Base-by-base conservation (phyloP, 2,797 vertebrate genomes). In the Gymnocypris eckloni region DNA sequence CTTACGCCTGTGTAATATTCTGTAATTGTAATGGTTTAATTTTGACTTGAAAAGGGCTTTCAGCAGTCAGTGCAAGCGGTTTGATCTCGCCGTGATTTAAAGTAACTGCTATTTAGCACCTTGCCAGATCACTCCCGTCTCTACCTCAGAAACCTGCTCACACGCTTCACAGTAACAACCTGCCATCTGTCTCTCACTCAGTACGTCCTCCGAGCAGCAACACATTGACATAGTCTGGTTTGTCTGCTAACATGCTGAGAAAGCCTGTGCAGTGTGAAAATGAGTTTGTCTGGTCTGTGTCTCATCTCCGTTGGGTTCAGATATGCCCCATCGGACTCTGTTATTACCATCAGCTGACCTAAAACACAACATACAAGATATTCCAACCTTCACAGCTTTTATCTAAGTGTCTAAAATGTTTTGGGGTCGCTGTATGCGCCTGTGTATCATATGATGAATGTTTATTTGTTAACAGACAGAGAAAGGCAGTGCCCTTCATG, bases 401-500 rank as follows among this genome's bases (percentile, higher is more conserved):
- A 18, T 43, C n/a, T 8, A 37, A 37, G 20, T 4, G 45, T 22
- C 39, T 79, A 12, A 45, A 66, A 45, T 10, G 1, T 72, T 79
- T 6, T 54, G 22, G 12, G 33, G 45, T 70, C 22, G 28, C 52
- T 66, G 43, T 54, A 67, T 78, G 77, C 59, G 16, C 41, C 10
- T 70, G 8, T 76, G 39, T 20, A 56, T 69, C 43, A 72, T 11
- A 41, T 28, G 28, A 39, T 82, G 50, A 82, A 71, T 73, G 25
- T 76, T 52, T 86, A 64, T 85, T 56, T 71, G 43, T 87, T n/a
- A 37, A 1, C 94, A 99, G 98, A 99, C 98, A 82, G 98, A 99
- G 93, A 99, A 98, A 94, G 98, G 98, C 94, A 99, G 98, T 87
- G 98, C 98, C 92, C 97, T 99, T 92, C 98, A 99, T 56, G 98